Conservation (phyloP, 2,113 vertebrate species). For the Catharus fuscescens region DNA sequence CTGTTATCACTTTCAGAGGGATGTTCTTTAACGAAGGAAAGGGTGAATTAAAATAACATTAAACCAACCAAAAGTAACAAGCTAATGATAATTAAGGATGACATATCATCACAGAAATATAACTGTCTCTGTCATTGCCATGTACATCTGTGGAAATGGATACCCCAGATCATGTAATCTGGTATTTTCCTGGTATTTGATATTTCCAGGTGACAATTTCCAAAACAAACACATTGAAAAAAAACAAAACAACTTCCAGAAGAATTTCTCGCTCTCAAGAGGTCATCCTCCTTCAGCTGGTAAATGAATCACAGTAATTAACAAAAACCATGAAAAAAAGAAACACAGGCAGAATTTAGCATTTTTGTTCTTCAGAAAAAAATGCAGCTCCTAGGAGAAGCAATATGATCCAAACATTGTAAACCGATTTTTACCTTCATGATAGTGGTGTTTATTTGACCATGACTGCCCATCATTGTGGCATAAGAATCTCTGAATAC, state of each 20-base stretch:
- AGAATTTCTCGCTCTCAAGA: neutral
- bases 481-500: slow-evolving; percentile 95
- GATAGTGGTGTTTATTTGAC: slow-evolving; percentile 95
- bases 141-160: neutral
- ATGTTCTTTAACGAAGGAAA: neutral
- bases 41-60: neutral
- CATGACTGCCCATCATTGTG: slow-evolving; percentile 92
- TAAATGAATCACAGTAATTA: neutral
- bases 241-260: neutral
- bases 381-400: neutral
- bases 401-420: neutral
- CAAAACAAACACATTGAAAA: neutral
- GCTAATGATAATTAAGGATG: neutral
- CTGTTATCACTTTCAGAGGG: neutral
- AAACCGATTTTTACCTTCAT: slow-evolving; percentile 82
- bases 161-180: neutral
- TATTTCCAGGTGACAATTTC: neutral
- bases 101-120: neutral
- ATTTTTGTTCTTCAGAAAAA: neutral
- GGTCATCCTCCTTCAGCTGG: neutral
- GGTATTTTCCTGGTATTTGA: neutral
- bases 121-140: neutral
- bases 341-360: neutral
- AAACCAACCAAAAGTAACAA: neutral
- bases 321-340: neutral